Base-by-base conservation (phyloP, 1,140 invertebrate genomes). In the Stegodyphus mimosarum region DNA sequence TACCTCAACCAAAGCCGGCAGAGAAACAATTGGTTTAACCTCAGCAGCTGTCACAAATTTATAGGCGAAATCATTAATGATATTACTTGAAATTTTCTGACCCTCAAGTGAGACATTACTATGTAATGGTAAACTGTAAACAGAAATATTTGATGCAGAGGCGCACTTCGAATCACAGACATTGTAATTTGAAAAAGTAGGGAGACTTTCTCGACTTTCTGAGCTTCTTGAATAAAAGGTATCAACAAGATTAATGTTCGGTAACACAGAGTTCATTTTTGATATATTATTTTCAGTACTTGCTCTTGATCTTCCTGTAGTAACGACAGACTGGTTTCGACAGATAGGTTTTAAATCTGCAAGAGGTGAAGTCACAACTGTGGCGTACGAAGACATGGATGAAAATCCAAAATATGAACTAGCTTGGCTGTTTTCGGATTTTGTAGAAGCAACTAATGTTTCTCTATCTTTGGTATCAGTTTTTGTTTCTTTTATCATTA, bases 41-140 rank as follows among this genome's bases (percentile, higher is more conserved):
- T 97, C 95, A 1, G 95, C 95, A 88, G 94, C 94, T 6, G 96
- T 95, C 90, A 96, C 95, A 89, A 96, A 93, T 86, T 95, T 95
- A n/a, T 92, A 92, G 18, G 88, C 83, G 18, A 83, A 73, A 13
- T 70, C 86, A 48, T 70, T 60, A 6, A n/a, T 78, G 66, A 18
- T 60, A 63, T 86, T 67, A 71, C 7, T 51, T n/a, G 71, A 75
- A 0, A 75, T 50, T n/a, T 48, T 83, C 10, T 17, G 51, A 10
- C 15, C 48, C 10, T 72, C 48, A 48, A 2, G 1, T 2, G 67
- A 48, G 7, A 72, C 7, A 6, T 9, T 7, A 50, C 3, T 17
- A 7, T 10, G 10, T 6, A 5, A 72, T 48, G 18, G 17, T 11
- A 17, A 50, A 6, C 17, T 33, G 7, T 10, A 48, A 10, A 6